Conservation (phyloP, 2,113 vertebrate genomes). For the Macroglossus sobrinus region DNA sequence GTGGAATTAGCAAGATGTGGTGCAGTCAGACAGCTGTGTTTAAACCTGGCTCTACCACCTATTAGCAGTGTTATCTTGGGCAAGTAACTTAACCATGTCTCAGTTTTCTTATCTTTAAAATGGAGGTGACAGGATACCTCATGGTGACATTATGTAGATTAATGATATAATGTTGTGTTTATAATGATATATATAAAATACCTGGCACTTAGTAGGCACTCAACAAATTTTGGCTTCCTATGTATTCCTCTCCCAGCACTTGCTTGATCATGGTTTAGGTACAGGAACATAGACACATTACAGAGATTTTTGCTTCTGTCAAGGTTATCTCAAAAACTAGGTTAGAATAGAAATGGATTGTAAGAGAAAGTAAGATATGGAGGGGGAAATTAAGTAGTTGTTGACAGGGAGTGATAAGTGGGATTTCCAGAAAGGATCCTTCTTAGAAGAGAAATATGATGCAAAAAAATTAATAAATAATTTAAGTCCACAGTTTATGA, state of each 20-base stretch:
- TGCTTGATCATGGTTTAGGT: not conserved
- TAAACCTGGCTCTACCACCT: not conserved
- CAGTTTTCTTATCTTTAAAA: not conserved
- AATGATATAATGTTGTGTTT: not conserved
- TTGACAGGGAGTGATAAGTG: not conserved
- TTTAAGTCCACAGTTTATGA: not conserved
- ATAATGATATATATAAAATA: not conserved
- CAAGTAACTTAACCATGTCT: not conserved
- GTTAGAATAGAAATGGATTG: not conserved
- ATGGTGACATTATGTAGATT: not conserved
- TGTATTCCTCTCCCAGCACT: not conserved
- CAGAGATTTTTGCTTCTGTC: not conserved
- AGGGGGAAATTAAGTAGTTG: not conserved
- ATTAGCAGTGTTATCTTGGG: not conserved
- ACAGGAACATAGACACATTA: not conserved
- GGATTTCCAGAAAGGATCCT: not conserved
- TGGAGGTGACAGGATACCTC: not conserved
- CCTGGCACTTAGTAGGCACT: not conserved
- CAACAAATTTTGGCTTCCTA: not conserved
- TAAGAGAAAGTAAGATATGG: not conserved
- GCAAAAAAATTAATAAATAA: not conserved
- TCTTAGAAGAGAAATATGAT: slow-evolving; percentile 15
- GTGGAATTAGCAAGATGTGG: not conserved
- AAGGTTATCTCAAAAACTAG: not conserved
- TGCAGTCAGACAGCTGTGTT: not conserved